Evolutionary conservation across 2,113 vertebrate species (phyloP), one percentile per base, ranked within the genome.

Genomic region (Felis chaus): DNA sequence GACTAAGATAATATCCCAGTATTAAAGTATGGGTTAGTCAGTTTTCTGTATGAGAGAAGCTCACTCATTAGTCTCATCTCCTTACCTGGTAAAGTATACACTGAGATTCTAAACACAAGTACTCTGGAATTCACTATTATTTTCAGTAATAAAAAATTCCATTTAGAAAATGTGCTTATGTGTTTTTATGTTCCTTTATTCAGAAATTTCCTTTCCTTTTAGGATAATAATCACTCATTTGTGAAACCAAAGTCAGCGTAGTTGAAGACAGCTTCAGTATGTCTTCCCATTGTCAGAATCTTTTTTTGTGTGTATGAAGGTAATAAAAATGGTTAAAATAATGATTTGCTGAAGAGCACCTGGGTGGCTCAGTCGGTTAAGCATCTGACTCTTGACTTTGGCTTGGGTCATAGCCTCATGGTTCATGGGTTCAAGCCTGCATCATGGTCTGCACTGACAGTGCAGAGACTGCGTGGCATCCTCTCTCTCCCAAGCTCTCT

Each of bases 121-220:
- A 82, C n/a, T 66, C 55, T 93, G 33, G 33, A 36, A 94, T 94
- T 57, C 19, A 92, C 41, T 97, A 45, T 95, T 97, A 82, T 96
- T 97, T 98, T 97, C 98, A 98, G 96, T 96, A 89, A 98, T 97
- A 93, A 97, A 97, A 98, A 97, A 91, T 96, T 83, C 81, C 89
- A 97, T 84, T 93, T 57, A 89, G 87, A 97, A 91, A 7, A 96
- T 97, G 33, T 96, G 79, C 96, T 98, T 98, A 78, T 98, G 74
- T 95, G 53, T 45, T 98, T 98, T 97, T 95, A 71, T 61, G 68
- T 92, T 5, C 25, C 92, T 78, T 95, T 98, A 96, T 96, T 96
- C 96, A 97, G 97, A 98, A 97, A 57, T 90, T 89, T 97, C 82
- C 36, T 91, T 91, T 94, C 92, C 71, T 98, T 98, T 97, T 97